Percentiles rank a stretch among this genome's conserved stretches.
These are phyloP conservation scores for Potamilus streckersoni DNA, from an alignment of 1,140 invertebrate species.

Conservation along the genomic window DNA sequence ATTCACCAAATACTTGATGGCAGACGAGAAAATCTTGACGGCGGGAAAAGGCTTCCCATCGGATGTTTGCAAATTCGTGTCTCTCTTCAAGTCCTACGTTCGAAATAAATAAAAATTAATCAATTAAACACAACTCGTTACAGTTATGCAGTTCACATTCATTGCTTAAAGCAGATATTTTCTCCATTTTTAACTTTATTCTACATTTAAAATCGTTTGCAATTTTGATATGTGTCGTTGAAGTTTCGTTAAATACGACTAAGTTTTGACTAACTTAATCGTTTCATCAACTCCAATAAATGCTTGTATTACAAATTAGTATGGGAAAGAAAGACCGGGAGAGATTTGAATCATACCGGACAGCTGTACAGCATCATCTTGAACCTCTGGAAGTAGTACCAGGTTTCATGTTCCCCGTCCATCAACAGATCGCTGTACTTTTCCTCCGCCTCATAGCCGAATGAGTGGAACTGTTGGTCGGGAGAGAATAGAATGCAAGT, in stretches of 20 bases:
- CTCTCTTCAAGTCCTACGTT: slow-evolving; percentile 13
- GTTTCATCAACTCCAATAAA: no score
- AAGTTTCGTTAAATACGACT: no score
- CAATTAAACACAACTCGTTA: no score
- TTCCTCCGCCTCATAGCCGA: slow-evolving; percentile 12
- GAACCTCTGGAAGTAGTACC: slow-evolving; percentile 15
- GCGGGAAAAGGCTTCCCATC: slow-evolving; percentile 8
- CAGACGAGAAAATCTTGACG: slow-evolving; percentile 6
- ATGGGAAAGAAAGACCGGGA: no score
- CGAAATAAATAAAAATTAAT: no score
- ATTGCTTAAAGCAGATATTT: no score
- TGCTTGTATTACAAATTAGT: no score
- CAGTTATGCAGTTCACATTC: no score
- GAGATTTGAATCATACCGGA: neutral
- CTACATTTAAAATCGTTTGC: no score
- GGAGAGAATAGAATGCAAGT: slow-evolving; percentile 14
- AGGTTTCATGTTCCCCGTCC: neutral
- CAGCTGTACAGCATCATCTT: slow-evolving; percentile 20
- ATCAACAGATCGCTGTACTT: slow-evolving; percentile 9
- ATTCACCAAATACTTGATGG: slow-evolving; percentile 11
- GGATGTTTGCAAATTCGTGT: neutral
- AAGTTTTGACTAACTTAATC: no score
- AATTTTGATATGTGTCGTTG: no score
- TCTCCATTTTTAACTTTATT: no score
- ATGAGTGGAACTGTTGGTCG: slow-evolving; percentile 11